These are phyloP conservation scores for Pachyuromys duprasi DNA, from an alignment of 2,797 vertebrate species.

Conservation along the genomic window DNA sequence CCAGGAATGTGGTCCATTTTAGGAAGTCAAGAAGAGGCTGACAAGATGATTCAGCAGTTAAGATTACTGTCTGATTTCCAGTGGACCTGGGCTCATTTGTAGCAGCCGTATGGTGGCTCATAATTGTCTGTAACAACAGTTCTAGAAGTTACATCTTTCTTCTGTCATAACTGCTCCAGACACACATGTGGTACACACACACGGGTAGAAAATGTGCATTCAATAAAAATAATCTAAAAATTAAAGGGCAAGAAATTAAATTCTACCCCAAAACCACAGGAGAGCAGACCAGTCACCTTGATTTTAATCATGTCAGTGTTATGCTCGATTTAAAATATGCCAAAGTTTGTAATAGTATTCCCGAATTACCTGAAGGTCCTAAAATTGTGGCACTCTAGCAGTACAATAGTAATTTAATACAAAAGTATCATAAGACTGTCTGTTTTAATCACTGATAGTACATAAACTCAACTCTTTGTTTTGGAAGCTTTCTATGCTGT, in stretches of 20 bases:
- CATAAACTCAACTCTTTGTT: background rate
- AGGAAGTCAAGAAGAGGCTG: background rate
- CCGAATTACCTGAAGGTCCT: background rate
- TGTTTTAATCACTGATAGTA: background rate
- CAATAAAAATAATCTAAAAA: background rate
- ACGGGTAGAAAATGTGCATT: background rate
- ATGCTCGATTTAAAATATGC: background rate
- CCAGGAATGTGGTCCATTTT: background rate
- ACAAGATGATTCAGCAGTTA: background rate
- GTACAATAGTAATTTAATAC: background rate
- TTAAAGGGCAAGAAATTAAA: too few species aligned
- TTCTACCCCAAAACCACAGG: rapidly evolving
- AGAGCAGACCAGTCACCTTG: rapidly evolving
- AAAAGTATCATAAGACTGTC: background rate
- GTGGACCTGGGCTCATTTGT: background rate
- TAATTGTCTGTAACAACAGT: background rate
- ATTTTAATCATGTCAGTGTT: too few species aligned
- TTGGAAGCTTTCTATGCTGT: background rate
- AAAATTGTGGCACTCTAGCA: background rate
- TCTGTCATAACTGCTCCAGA: background rate
- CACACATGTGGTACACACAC: background rate
- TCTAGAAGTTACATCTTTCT: background rate
- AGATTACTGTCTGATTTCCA: background rate
- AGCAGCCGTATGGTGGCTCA: background rate
- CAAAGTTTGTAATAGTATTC: background rate